These are phyloP conservation scores for Conus canariensis DNA, from an alignment of 2,888 invertebrate genomes.

Conservation along the genomic window DNA sequence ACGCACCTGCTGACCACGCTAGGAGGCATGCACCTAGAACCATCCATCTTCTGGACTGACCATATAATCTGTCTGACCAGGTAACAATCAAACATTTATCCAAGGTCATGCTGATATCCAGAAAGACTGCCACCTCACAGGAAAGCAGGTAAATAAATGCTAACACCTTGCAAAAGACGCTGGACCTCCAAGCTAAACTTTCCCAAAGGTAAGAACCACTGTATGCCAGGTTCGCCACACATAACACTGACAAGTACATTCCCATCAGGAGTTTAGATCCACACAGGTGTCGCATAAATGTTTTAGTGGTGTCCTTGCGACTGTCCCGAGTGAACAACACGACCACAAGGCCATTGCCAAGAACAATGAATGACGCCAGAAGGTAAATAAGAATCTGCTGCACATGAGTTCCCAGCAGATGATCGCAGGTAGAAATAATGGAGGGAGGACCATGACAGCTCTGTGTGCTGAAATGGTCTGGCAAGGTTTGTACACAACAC, in stretches of 20 bases:
- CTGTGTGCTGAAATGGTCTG: not conserved
- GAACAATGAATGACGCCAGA: not conserved
- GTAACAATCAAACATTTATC: not conserved
- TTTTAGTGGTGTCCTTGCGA: too few species aligned
- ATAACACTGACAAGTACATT: slow-evolving; percentile 49
- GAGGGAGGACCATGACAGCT: not conserved
- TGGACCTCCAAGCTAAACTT: not conserved
- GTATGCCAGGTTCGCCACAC: slow-evolving; percentile 7
- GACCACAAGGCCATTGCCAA: not conserved
- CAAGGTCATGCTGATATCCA: not conserved
- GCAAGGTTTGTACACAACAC: not conserved
- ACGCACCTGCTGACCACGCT: not conserved
- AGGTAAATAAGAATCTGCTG: not conserved
- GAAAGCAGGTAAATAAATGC: slow-evolving; percentile 70
- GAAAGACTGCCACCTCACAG: slow-evolving; percentile 58
- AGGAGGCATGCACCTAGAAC: not conserved
- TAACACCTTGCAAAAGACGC: not conserved
- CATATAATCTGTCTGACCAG: not conserved
- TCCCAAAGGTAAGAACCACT: not conserved
- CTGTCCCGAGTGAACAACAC: not conserved
- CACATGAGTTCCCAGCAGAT: not conserved
- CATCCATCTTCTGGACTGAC: not conserved
- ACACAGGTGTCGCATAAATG: not conserved
- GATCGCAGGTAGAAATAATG: not conserved
- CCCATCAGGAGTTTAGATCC: slow-evolving; percentile 52